Evolutionary conservation across 1,140 invertebrate genomes (phyloP).

Genomic region (Lasioglossum albipes): DNA sequence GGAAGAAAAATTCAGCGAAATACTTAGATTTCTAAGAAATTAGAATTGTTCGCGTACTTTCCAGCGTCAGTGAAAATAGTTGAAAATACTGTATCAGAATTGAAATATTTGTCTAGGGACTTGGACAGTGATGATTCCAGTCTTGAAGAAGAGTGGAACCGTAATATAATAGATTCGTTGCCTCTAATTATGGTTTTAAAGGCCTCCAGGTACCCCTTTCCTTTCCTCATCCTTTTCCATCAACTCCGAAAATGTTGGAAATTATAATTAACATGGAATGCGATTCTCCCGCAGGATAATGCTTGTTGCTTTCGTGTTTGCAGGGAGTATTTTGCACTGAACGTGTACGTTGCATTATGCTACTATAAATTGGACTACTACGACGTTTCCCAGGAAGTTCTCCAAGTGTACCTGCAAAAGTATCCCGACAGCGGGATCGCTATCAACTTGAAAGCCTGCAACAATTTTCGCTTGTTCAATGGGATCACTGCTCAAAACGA

Average conservation of each 20-base stretch:
- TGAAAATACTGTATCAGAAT: background rate
- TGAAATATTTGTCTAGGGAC: no score
- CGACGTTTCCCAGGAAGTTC: constrained; percentile 95
- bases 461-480: constrained; percentile 94
- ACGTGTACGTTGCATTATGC: constrained; percentile 98
- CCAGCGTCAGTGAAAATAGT: constrained; percentile 12
- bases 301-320: constrained; percentile 61
- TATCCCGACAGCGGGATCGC: constrained; percentile 96
- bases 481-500: constrained; percentile 95
- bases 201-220: constrained; percentile 58
- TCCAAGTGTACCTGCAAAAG: constrained; percentile 95
- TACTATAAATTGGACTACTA: constrained; percentile 98
- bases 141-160: no score
- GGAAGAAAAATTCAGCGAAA: no score
- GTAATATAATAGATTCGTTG: background rate
- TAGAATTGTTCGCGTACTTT: no score
- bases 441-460: constrained; percentile 96
- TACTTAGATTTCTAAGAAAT: no score
- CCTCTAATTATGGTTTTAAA: constrained; percentile 56
- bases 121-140: no score
- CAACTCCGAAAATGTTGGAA: background rate
- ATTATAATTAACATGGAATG: no score
- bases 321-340: constrained; percentile 95
- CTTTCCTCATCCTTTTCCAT: background rate
- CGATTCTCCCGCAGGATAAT: no score